Conservation (phyloP, 2,113 vertebrate species). For the Merops nubicus region DNA sequence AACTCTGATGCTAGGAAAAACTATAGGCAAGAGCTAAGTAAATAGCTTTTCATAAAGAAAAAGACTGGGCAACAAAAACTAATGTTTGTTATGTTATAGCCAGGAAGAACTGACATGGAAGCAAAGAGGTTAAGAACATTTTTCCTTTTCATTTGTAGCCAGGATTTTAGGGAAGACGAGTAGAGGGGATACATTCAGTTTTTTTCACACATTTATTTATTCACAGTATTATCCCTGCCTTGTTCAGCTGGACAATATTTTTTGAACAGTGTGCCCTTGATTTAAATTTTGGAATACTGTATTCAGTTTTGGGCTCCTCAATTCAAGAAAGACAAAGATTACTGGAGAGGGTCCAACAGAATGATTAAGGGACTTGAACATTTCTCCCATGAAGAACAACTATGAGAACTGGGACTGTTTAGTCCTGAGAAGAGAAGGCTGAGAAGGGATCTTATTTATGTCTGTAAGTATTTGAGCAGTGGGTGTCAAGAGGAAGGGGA, state of each 20-base stretch:
- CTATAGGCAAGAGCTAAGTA: background rate
- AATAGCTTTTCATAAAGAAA: background rate
- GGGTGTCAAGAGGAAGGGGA: too few relatives aligned
- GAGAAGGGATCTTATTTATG: too few relatives aligned
- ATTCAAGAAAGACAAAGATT: too few relatives aligned
- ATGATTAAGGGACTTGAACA: too few relatives aligned
- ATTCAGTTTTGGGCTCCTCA: too few relatives aligned
- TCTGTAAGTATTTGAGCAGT: too few relatives aligned
- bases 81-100: background rate
- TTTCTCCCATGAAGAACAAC: too few relatives aligned
- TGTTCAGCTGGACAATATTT: background rate
- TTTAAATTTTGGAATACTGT: too few relatives aligned
- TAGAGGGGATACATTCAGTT: accelerated
- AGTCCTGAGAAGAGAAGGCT: too few relatives aligned
- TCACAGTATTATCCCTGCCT: accelerated
- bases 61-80: background rate
- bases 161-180: background rate
- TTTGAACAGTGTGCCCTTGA: background rate
- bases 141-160: background rate
- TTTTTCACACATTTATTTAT: background rate
- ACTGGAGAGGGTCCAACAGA: too few relatives aligned
- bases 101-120: background rate
- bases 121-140: background rate
- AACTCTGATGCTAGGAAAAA: background rate
- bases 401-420: too few relatives aligned